Evolutionary conservation across 2,113 vertebrate species (phyloP).

Genomic region (Butastur rufipennis): DNA sequence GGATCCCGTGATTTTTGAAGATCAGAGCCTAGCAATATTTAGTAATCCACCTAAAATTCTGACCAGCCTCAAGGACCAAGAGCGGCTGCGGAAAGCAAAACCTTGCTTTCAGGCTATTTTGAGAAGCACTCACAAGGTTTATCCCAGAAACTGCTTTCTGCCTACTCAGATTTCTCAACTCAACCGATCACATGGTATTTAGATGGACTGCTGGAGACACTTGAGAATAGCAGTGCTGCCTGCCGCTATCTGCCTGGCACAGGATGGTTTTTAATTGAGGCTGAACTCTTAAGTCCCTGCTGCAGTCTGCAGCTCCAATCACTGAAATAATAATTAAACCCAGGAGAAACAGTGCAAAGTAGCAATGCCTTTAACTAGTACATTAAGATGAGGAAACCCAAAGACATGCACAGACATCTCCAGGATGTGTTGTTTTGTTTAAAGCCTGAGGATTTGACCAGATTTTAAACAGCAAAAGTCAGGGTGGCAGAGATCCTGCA

Average conservation of each 20-base stretch:
- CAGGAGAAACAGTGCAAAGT: constrained; percentile 13
- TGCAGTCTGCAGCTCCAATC: constrained; percentile 32
- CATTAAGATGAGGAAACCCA: background rate
- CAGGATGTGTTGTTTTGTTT: background rate
- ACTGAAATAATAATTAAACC: constrained; percentile 49
- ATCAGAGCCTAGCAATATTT: background rate
- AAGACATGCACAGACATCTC: background rate
- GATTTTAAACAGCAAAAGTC: background rate
- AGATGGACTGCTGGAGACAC: constrained; percentile 32
- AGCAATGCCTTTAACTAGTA: background rate
- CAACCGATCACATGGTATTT: constrained; percentile 10
- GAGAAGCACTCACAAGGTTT: constrained; percentile 52
- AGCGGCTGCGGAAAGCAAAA: background rate
- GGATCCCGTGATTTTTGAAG: background rate
- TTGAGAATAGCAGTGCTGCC: constrained; percentile 32
- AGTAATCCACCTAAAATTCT: background rate
- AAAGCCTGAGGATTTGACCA: background rate
- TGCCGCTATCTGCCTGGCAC: constrained; percentile 33
- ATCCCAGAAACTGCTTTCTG: constrained; percentile 60
- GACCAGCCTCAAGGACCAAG: background rate
- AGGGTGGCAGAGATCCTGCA: background rate
- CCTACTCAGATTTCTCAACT: constrained; percentile 58
- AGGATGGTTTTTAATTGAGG: constrained; percentile 41
- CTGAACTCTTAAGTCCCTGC: constrained; percentile 40
- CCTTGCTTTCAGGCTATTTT: constrained; percentile 44